phyloP scores from a whole-genome alignment of 2,888 invertebrate genomes.

The Agonopterix subpropinquella region DNA sequence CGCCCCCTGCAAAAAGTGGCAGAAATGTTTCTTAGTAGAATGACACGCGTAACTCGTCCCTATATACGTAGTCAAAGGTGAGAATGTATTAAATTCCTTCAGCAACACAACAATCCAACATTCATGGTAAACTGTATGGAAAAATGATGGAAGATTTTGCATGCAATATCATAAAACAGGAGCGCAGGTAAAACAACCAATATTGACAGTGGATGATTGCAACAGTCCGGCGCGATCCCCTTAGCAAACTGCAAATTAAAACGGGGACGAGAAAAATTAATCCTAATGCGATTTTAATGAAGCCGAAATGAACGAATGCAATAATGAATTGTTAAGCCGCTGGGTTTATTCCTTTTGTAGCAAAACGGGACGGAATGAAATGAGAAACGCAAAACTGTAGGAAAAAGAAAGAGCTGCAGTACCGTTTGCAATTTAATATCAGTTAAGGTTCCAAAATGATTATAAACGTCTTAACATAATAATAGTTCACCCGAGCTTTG shows the following conservation, averaged over 20 bases:
- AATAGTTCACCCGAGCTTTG: neutral
- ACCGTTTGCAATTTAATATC: conserved; percentile 1
- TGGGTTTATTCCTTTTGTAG: conserved; percentile 55
- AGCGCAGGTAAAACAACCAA: conserved; percentile 64
- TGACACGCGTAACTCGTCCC: too few relatives aligned
- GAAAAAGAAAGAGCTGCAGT: conserved; percentile 5
- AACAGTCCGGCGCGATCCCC: conserved; percentile 61
- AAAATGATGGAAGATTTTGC: neutral
- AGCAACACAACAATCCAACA: too few relatives aligned
- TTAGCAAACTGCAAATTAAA: conserved; percentile 70
- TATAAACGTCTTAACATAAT: neutral
- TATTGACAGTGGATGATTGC: conserved; percentile 73
- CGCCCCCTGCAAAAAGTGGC: too few relatives aligned
- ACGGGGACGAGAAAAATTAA: conserved; percentile 74
- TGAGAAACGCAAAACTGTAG: conserved; percentile 27
- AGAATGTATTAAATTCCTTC: too few relatives aligned
- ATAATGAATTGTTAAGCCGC: conserved; percentile 69
- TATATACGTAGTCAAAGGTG: too few relatives aligned
- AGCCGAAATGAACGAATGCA: conserved; percentile 70
- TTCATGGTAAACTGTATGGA: too few relatives aligned
- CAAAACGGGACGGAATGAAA: conserved; percentile 34
- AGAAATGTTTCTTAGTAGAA: too few relatives aligned
- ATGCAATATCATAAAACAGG: conserved; percentile 39
- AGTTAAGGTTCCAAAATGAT: too few relatives aligned
- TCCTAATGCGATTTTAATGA: conserved; percentile 77